Percentiles rank a stretch among this genome's conserved stretches.
phyloP scores from a whole-genome alignment of 2,888 invertebrate species.

The Prosopocoilus inquinatus region DNA sequence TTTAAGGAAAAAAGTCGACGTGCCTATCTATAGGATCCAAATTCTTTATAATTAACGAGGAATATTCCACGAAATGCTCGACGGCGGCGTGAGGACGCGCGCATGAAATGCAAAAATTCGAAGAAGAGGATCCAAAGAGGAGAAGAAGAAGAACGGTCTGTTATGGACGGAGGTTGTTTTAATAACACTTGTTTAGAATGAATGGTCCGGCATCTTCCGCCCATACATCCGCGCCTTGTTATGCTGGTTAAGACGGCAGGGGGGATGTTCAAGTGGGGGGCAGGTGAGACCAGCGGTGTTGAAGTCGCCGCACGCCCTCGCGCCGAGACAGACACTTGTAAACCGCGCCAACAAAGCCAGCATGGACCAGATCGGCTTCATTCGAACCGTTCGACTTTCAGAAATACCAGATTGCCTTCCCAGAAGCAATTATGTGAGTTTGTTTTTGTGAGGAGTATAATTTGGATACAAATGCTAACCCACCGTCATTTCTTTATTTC shows the following conservation, averaged over 20 bases:
- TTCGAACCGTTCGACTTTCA: slow-evolving; percentile 1
- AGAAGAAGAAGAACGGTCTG: slow-evolving; percentile 3
- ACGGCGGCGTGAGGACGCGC: background rate
- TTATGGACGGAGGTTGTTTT: slow-evolving; percentile 25
- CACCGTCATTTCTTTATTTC: background rate
- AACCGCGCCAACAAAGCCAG: slow-evolving; percentile 3
- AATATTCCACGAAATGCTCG: slow-evolving; percentile 5
- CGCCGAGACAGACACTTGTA: slow-evolving; percentile 37
- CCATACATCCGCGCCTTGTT: slow-evolving; percentile 46
- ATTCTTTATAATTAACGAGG: slow-evolving; percentile 3
- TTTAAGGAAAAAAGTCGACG: background rate
- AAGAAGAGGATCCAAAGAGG: background rate
- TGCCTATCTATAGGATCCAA: background rate
- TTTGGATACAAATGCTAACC: background rate
- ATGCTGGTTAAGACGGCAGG: slow-evolving; percentile 33
- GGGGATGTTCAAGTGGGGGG: slow-evolving; percentile 23
- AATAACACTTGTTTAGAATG: slow-evolving; percentile 34
- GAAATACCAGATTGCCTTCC: background rate
- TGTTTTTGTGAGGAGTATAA: background rate
- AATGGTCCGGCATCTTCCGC: slow-evolving; percentile 40
- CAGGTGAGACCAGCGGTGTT: slow-evolving; percentile 40
- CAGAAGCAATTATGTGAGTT: background rate
- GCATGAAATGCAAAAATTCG: background rate
- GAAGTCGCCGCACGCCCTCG: slow-evolving; percentile 45
- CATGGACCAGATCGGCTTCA: slow-evolving; percentile 4